Percentiles rank a stretch among this genome's conserved stretches.
Conservation (phyloP, 2,888 invertebrate genomes). For the Calameuta idolon region DNA sequence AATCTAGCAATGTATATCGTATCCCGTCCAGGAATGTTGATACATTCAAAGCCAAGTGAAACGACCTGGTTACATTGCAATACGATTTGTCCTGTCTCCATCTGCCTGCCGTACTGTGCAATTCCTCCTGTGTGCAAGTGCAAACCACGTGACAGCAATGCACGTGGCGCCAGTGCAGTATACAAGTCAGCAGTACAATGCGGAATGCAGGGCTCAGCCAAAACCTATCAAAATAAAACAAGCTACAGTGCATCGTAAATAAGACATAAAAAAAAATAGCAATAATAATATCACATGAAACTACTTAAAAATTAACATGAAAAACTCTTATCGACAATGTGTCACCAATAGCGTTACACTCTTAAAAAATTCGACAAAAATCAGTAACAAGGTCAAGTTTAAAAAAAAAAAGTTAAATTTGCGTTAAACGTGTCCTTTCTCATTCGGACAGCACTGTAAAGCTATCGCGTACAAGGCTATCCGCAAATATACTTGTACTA, state of each 20-base stretch:
- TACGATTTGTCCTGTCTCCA: not conserved
- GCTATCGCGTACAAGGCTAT: not conserved
- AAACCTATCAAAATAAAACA: slow-evolving; percentile 5
- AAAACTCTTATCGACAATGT: not conserved
- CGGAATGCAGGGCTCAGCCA: slow-evolving; percentile 42
- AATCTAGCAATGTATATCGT: not conserved
- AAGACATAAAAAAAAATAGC: too few relatives aligned
- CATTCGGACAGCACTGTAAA: not conserved
- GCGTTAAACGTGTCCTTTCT: not conserved
- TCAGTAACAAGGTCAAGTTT: not conserved
- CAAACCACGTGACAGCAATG: not conserved
- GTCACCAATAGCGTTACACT: not conserved
- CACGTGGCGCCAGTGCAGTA: not conserved
- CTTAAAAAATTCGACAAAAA: not conserved
- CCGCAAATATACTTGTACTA: not conserved
- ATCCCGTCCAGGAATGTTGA: not conserved
- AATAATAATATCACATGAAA: too few relatives aligned
- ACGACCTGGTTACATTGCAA: not conserved
- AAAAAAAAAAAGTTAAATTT: not conserved
- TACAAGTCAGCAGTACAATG: slow-evolving; percentile 15
- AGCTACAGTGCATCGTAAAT: slow-evolving; percentile 12
- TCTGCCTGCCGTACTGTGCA: not conserved
- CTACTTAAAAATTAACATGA: not conserved
- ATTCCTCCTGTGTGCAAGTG: not conserved
- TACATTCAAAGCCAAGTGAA: not conserved